A percentile compares a stretch with the other conserved stretches of the same genome.
phyloP scores from a whole-genome alignment of 2,888 invertebrate genomes.

The Drosophila kuntzei region DNA sequence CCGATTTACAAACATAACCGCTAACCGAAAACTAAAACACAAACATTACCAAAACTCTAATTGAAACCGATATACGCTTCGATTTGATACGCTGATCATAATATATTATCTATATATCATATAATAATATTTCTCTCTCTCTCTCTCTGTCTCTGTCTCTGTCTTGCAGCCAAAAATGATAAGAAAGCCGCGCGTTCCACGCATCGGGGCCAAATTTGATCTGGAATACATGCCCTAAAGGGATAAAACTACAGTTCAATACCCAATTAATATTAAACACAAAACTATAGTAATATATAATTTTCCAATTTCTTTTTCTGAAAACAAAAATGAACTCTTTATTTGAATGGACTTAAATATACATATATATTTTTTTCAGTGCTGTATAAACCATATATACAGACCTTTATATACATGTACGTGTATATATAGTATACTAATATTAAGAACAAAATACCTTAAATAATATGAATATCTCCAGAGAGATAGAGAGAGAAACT shows the following conservation, averaged over 20 bases:
- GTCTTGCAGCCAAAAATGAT: slow-evolving; percentile 29
- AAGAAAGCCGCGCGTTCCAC: slow-evolving; percentile 69
- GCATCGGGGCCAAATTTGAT: slow-evolving; percentile 81
- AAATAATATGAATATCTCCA: neutral
- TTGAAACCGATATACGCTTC: no score
- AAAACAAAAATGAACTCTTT: neutral
- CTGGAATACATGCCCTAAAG: slow-evolving; percentile 62
- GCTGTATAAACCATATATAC: slow-evolving; percentile 12
- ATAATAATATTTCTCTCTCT: neutral
- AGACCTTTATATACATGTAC: slow-evolving; percentile 1
- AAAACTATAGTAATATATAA: neutral
- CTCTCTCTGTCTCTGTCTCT: neutral
- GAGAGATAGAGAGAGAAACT: slow-evolving; percentile 3
- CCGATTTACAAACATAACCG: no score
- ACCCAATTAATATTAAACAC: neutral
- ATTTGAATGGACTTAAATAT: neutral
- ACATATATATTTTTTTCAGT: neutral
- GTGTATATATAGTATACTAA: neutral
- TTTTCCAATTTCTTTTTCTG: neutral
- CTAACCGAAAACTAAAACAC: no score
- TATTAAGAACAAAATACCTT: slow-evolving; percentile 8
- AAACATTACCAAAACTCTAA: no score
- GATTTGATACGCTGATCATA: no score
- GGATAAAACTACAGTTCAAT: neutral
- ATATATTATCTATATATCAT: neutral